Conservation (phyloP, 1,140 invertebrate species). For the Orius laevigatus region DNA sequence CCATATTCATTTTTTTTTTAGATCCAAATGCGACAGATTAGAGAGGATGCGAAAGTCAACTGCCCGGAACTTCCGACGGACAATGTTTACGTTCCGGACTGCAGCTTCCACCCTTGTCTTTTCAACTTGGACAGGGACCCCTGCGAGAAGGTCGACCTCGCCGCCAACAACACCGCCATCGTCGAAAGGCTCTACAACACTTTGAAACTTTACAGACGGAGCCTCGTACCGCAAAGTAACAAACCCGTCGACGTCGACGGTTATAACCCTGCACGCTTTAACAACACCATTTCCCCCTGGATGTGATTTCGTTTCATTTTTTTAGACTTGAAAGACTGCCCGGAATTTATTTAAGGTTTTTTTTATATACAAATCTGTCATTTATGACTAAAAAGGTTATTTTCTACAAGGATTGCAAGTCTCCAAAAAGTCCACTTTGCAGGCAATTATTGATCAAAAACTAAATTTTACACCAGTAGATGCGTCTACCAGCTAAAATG, state of each 20-base stretch:
- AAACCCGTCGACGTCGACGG: constrained; percentile 26
- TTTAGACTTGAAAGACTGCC: too few relatives aligned
- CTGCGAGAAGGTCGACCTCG: constrained; percentile 45
- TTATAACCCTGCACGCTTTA: constrained; percentile 30
- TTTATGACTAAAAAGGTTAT: too few relatives aligned
- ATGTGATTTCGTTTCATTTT: not conserved
- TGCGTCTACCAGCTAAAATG: too few relatives aligned
- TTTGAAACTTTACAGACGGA: constrained; percentile 26
- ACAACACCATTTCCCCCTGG: constrained; percentile 34
- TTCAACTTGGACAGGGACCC: constrained; percentile 47
- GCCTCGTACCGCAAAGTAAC: constrained; percentile 25
- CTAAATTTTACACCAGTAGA: too few relatives aligned
- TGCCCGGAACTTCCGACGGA: constrained; percentile 19
- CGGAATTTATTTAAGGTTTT: too few relatives aligned
- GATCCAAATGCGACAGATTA: constrained; percentile 9
- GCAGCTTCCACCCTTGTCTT: constrained; percentile 33
- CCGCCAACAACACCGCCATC: constrained; percentile 27
- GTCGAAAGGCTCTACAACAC: constrained; percentile 27
- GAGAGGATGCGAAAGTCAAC: constrained; percentile 27
- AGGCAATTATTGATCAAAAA: too few relatives aligned
- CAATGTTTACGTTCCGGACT: constrained; percentile 7
- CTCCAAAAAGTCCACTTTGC: too few relatives aligned
- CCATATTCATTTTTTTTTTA: constrained; percentile 1
- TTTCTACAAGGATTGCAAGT: too few relatives aligned
- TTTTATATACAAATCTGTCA: too few relatives aligned